phyloP scores from a whole-genome alignment of 2,888 invertebrate species.

The Pristionchus mayeri region DNA sequence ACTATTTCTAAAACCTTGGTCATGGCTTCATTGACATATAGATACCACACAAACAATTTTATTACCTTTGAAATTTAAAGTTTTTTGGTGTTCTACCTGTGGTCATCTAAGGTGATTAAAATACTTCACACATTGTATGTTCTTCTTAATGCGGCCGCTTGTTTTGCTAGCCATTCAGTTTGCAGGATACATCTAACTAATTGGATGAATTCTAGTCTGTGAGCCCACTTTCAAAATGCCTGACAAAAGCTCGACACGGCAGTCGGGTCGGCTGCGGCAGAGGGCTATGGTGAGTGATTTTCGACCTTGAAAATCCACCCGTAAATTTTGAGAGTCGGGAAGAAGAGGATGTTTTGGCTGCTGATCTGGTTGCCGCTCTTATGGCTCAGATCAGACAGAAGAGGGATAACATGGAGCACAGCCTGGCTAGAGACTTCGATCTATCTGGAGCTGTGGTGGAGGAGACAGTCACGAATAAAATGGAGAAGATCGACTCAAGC shows the following conservation, averaged over 20 bases:
- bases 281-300: not conserved
- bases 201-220: slow-evolving; percentile 13
- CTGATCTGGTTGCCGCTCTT: not conserved
- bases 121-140: not conserved
- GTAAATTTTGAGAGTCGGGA: not conserved
- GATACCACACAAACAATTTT: slow-evolving; percentile 21
- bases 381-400: slow-evolving; percentile 38
- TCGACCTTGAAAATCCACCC: too few species aligned
- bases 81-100: not conserved
- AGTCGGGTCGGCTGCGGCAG: not conserved
- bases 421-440: not conserved
- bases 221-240: not conserved
- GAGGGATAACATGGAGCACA: slow-evolving; percentile 3
- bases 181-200: not conserved
- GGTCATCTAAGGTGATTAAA: not conserved
- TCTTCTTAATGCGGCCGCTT: too few species aligned
- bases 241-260: not conserved
- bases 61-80: not conserved
- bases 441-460: not conserved
- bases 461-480: slow-evolving; percentile 2
- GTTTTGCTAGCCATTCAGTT: not conserved
- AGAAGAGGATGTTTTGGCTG: slow-evolving; percentile 18
- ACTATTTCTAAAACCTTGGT: not conserved
- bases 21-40: not conserved
- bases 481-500: slow-evolving; percentile 45